These are phyloP conservation scores for Nesospiza acunhae DNA, from an alignment of 2,113 vertebrate genomes.

Conservation along the genomic window DNA sequence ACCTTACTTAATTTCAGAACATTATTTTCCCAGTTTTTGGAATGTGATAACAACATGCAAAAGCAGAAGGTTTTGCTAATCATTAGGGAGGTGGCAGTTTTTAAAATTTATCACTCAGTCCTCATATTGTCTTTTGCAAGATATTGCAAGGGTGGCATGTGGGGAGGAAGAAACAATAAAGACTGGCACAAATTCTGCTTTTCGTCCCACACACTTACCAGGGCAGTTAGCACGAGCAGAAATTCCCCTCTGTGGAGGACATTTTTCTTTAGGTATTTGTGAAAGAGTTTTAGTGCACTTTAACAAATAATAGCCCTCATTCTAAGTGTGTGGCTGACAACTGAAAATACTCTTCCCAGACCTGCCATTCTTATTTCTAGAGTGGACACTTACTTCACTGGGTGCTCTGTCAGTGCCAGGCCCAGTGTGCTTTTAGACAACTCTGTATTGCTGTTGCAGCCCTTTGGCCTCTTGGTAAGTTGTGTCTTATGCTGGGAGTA, in stretches of 20 bases:
- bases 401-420: background rate
- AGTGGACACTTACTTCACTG: background rate
- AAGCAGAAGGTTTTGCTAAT: background rate
- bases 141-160: background rate
- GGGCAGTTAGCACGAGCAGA: background rate
- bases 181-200: background rate
- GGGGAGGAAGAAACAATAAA: background rate
- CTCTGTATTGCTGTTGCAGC: background rate
- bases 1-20: background rate
- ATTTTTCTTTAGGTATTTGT: background rate
- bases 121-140: background rate
- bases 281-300: background rate
- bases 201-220: background rate
- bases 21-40: background rate
- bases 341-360: background rate
- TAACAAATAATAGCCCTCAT: background rate
- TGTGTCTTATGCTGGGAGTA: background rate
- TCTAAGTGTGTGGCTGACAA: background rate
- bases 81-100: background rate
- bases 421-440: background rate
- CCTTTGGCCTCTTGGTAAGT: background rate
- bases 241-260: background rate
- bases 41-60: background rate
- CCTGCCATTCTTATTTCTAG: background rate
- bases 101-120: background rate